phyloP scores from a whole-genome alignment of 1,140 invertebrate genomes.

The Cataglyphis hispanica region DNA sequence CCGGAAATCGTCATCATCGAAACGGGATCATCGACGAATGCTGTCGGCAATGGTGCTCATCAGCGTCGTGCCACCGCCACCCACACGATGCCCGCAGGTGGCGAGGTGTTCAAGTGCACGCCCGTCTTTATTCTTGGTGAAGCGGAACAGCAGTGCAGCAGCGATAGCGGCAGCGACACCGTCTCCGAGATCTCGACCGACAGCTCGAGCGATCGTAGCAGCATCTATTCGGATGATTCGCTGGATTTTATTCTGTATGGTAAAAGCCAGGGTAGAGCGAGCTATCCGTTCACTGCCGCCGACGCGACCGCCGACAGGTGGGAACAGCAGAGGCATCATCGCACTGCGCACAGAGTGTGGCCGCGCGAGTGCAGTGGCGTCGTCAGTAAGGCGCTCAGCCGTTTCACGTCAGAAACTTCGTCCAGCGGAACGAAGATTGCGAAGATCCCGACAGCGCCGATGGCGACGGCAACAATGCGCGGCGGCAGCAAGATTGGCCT shows the following conservation, averaged over 20 bases:
- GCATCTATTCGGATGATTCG: constrained; percentile 88
- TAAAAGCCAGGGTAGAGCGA: constrained; percentile 82
- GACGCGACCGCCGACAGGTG: constrained; percentile 78
- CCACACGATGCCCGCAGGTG: constrained; percentile 85
- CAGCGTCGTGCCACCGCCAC: constrained; percentile 84
- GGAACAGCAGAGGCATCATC: constrained; percentile 79
- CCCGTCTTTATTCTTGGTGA: constrained; percentile 86
- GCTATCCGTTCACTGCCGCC: constrained; percentile 81
- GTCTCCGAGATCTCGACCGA: constrained; percentile 88
- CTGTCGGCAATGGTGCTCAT: not conserved
- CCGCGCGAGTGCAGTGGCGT: constrained; percentile 86
- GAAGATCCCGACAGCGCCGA: constrained; percentile 43
- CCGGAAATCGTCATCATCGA: constrained; percentile 83
- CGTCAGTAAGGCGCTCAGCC: constrained; percentile 86
- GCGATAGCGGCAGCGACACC: constrained; percentile 87
- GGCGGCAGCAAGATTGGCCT: constrained; percentile 79
- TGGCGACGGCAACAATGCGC: constrained; percentile 51
- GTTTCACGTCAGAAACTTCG: constrained; percentile 81
- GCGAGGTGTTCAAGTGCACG: constrained; percentile 86
- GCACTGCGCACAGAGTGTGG: constrained; percentile 79
- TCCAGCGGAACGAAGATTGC: constrained; percentile 42
- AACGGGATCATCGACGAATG: constrained; percentile 32
- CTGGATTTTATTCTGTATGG: constrained; percentile 85
- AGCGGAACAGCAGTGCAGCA: constrained; percentile 86
- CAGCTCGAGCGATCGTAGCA: constrained; percentile 87